These are phyloP conservation scores for Lochmaea crataegi DNA, from an alignment of 2,888 invertebrate genomes.

Conservation along the genomic window DNA sequence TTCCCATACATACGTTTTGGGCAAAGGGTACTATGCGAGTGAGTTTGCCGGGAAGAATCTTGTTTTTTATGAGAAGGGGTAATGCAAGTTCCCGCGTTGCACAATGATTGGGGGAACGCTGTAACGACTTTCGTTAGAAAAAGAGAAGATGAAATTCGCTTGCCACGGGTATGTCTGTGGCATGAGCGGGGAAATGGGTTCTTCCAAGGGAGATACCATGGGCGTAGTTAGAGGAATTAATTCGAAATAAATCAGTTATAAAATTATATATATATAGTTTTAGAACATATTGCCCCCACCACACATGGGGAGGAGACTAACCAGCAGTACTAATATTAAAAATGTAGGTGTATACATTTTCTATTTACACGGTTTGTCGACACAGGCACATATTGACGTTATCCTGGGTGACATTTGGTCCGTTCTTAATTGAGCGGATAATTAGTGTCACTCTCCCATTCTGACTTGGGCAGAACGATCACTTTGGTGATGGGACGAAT, in stretches of 20 bases:
- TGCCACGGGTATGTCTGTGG: background rate
- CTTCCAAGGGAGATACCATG: too few relatives aligned
- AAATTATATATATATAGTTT: background rate
- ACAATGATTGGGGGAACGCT: background rate
- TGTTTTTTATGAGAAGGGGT: background rate
- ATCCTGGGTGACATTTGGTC: background rate
- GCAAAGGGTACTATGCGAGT: too few relatives aligned
- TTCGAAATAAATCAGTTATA: background rate
- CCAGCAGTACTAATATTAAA: background rate
- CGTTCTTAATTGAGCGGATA: background rate
- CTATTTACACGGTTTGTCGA: background rate
- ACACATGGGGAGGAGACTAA: background rate
- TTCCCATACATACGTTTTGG: too few relatives aligned
- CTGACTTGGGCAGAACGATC: slow-evolving; percentile 13
- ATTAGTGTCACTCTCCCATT: slow-evolving; percentile 1
- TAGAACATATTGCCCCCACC: background rate
- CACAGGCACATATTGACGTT: background rate
- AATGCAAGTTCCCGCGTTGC: background rate
- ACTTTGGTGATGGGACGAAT: slow-evolving; percentile 22
- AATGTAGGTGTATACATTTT: background rate
- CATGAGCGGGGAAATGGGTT: too few relatives aligned
- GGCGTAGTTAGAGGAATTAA: too few relatives aligned
- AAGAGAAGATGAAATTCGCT: background rate
- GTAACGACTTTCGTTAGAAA: background rate
- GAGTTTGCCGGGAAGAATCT: too few relatives aligned